Base-by-base conservation (phyloP, 2,113 vertebrate genomes). In the Sitta europaea region DNA sequence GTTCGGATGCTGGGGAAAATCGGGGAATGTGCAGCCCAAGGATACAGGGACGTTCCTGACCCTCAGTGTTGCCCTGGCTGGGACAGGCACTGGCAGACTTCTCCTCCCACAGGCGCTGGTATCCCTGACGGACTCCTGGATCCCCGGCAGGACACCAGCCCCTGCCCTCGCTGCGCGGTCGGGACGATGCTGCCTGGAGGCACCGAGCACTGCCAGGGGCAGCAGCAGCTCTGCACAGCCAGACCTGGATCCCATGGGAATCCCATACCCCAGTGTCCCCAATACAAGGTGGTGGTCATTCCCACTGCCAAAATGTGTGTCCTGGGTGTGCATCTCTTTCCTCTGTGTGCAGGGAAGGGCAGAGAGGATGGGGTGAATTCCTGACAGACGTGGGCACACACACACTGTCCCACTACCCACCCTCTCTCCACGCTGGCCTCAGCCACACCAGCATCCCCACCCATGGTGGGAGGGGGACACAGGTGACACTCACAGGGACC, bases 111-210 rank as follows among this genome's bases (percentile, higher is more conserved):
- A 97, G 96, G 4, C 75, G 96, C 5, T 96, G 96, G 96, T 97
- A 97, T 43, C 55, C 91, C 14, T 97, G 92, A 97, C 4, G 55
- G 33, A 33, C 55, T 95, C 72, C 86, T 21, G 78, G 29, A 25
- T 29, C 43, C 33, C 65, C 1, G 2, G 77, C 47, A 66, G 12
- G 70, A 79, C 75, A 57, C 9, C 78, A 76, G 12, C 58, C 36
- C 1, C 0, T 1, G 14, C 16, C 47, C 43, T 67, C 4, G 0
- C 54, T 23, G 18, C 1, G 0, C 45, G 38, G 3, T 57, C 0
- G 0, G 29, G 16, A 29, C 0, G 22, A 80, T 65, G 59, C 45
- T 73, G 14, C 11, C 0, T 0, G 6, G 35, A 79, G 66, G 12
- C 25, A 71, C 19, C 36, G 9, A 74, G 61, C n/a, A 23, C n/a